Conservation (phyloP, 1,140 invertebrate genomes). For the Hycleus cichorii region DNA sequence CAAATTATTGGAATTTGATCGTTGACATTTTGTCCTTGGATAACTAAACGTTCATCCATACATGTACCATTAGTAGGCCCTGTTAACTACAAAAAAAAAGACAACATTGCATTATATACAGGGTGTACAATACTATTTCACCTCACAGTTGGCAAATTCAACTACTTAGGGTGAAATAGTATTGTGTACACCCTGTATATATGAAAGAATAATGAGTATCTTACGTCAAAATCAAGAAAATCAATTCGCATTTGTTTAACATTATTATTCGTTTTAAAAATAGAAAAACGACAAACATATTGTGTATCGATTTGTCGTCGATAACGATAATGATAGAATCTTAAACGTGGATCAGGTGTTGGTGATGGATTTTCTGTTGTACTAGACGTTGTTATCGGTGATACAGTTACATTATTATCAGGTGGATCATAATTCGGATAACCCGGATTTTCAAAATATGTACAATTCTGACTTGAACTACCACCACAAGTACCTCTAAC, state of each 20-base stretch:
- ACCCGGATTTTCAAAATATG: constrained; percentile 53
- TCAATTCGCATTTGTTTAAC: constrained; percentile 62
- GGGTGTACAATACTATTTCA: too few relatives aligned
- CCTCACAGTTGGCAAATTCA: too few relatives aligned
- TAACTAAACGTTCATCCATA: constrained; percentile 57
- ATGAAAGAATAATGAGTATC: neutral
- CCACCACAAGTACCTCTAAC: constrained; percentile 49
- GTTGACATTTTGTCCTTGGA: constrained; percentile 62
- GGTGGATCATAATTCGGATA: constrained; percentile 43
- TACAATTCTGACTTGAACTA: constrained; percentile 31
- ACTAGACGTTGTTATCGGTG: constrained; percentile 17
- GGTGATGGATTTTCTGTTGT: constrained; percentile 11
- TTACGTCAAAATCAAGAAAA: constrained; percentile 61
- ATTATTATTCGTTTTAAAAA: constrained; percentile 51
- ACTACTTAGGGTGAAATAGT: too few relatives aligned
- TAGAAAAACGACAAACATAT: constrained; percentile 52
- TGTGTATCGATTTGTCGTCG: constrained; percentile 36
- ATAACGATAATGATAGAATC: constrained; percentile 1
- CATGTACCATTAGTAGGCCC: constrained; percentile 61
- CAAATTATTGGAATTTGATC: constrained; percentile 60
- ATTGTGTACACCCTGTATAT: too few relatives aligned
- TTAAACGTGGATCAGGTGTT: constrained; percentile 29
- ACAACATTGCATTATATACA: constrained; percentile 2
- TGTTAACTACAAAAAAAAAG: constrained; percentile 47
- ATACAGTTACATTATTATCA: constrained; percentile 23